phyloP scores from a whole-genome alignment of 2,113 vertebrate species.

The Perccottus glenii region DNA sequence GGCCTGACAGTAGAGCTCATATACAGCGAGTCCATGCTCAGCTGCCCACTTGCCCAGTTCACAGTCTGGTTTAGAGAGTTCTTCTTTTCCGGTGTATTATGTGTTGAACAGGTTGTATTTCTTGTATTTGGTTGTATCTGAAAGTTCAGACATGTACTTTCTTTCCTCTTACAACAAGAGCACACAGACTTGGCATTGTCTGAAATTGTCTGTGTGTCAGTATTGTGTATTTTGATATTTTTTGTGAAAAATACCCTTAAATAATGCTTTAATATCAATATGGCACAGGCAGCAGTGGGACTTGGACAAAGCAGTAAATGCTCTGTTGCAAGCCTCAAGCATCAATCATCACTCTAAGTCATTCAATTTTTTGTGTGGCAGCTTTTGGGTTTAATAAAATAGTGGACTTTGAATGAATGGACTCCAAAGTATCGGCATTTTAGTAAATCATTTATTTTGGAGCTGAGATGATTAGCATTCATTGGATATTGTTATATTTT shows the following conservation, averaged over 20 bases:
- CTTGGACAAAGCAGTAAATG: conserved; percentile 25
- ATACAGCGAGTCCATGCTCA: too few relatives aligned
- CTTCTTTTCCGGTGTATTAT: too few relatives aligned
- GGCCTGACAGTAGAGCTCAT: too few relatives aligned
- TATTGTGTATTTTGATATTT: conserved; percentile 11
- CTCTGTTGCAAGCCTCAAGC: conserved; percentile 18
- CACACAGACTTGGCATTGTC: neutral
- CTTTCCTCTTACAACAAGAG: too few relatives aligned
- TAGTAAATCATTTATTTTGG: too few relatives aligned
- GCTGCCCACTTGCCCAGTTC: too few relatives aligned
- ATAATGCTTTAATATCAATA: conserved; percentile 17
- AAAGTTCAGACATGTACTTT: too few relatives aligned
- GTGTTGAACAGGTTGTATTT: too few relatives aligned
- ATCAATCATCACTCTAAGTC: conserved; percentile 36
- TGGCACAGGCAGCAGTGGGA: conserved; percentile 13
- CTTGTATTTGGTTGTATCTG: too few relatives aligned
- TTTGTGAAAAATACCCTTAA: conserved; percentile 22
- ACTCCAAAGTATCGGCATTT: too few relatives aligned
- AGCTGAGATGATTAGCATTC: conserved; percentile 1
- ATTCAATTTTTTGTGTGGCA: conserved; percentile 15
- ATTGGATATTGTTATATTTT: neutral
- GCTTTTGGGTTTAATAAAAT: conserved; percentile 23
- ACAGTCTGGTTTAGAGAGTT: too few relatives aligned
- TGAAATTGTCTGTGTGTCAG: conserved; percentile 17
- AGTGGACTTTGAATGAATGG: neutral